phyloP scores from a whole-genome alignment of 1,140 invertebrate genomes.

The roundworm (Caenorhabditis elegans) region DNA sequence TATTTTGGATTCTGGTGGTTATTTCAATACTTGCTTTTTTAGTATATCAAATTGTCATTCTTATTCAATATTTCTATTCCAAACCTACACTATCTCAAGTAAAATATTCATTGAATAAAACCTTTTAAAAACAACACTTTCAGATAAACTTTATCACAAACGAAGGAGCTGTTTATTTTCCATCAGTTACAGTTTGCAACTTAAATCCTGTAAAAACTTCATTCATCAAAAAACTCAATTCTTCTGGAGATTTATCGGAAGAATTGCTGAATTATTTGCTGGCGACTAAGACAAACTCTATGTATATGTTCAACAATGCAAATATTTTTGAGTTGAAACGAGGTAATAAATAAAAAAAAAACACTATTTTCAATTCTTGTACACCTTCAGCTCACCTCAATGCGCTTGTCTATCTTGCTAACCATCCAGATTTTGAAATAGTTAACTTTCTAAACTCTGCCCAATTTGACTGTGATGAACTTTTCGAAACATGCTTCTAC shows the following conservation, averaged over 20 bases:
- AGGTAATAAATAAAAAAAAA: neutral
- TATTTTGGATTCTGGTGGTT: slow-evolving; percentile 32
- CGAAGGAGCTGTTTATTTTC: slow-evolving; percentile 32
- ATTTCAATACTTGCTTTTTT: neutral
- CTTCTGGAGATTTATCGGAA: slow-evolving; percentile 12
- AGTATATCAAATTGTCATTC: slow-evolving; percentile 11
- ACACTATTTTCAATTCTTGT: neutral
- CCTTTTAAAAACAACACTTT: too few relatives aligned
- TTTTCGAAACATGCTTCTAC: slow-evolving; percentile 34
- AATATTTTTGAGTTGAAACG: neutral
- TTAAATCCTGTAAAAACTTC: slow-evolving; percentile 29
- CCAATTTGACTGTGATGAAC: slow-evolving; percentile 34
- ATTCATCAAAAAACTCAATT: slow-evolving; percentile 14
- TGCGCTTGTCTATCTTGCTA: neutral
- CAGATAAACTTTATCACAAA: slow-evolving; percentile 23
- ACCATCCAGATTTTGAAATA: neutral
- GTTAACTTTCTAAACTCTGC: neutral
- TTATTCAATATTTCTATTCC: neutral
- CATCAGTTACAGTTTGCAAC: slow-evolving; percentile 35
- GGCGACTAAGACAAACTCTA: slow-evolving; percentile 26
- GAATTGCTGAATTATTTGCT: slow-evolving; percentile 22
- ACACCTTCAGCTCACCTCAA: neutral
- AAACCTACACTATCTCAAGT: slow-evolving; percentile 32
- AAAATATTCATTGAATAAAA: too few relatives aligned
- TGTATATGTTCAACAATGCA: slow-evolving; percentile 16